Evolutionary conservation across 2,888 invertebrate species (phyloP), one percentile per base, ranked within the genome.

Genomic region (Eledona agricola): DNA sequence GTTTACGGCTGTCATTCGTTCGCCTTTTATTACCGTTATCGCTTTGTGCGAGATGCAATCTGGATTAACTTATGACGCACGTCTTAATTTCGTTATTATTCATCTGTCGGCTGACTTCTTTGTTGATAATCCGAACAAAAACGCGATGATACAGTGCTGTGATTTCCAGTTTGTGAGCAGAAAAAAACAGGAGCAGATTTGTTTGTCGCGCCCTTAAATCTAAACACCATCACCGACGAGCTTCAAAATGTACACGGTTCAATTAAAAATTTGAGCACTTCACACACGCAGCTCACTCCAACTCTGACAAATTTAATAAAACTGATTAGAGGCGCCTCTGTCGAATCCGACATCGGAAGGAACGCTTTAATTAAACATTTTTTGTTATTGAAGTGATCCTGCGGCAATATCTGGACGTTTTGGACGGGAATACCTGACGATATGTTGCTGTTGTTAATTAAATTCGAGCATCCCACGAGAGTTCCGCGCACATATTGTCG

Each of bases 371-470:
- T 43, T 43, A 43, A 43, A 43, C n/a, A 31, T 31, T 43, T 43
- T 43, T 43, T 29, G 43, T 43, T 43, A 43, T 43, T 31, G 23
- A 34, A 25, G 45, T 34, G 34, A 22, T 34, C 34, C 45, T 45
- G 34, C 34, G 45, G 45, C 45, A 45, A 25, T 45, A 34, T 45
- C 45, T 34, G 45, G 45, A 45, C 34, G 45, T 23, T 45, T 29
- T 22, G 15, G 34, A 11, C 22, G 15, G 11, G 42, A 10, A 34
- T 40, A 49, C 49, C 49, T 40, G 49, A 38, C 40, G 45, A 59
- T 59, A 57, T 60, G 60, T 62, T 62, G 58, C 58, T 43, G 60
- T 57, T 63, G 63, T 64, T 63, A 64, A 64, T 63, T 64, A 63
- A 64, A 63, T 64, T 62, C 54, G 55, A 63, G 55, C 59, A 35